Evolutionary conservation across 1,140 invertebrate genomes (phyloP).

Genomic region (Caenorhabditis tropicalis): DNA sequence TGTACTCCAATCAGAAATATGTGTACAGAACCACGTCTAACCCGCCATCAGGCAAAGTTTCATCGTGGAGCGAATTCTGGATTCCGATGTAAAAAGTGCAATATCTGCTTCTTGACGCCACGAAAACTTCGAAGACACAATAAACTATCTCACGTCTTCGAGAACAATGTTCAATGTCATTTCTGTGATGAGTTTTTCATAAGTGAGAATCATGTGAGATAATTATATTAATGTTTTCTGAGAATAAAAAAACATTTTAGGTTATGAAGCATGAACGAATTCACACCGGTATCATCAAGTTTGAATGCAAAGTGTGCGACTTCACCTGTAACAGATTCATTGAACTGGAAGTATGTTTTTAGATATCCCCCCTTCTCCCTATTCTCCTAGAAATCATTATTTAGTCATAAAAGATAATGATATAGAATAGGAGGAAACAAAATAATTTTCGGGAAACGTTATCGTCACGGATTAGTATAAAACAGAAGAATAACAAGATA

Average conservation of each 20-base stretch:
- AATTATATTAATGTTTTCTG: background rate
- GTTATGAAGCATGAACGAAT: constrained; percentile 64
- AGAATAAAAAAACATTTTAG: background rate
- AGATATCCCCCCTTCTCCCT: background rate
- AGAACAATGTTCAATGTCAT: constrained; percentile 71
- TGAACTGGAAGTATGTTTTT: constrained; percentile 67
- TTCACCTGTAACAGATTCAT: constrained; percentile 68
- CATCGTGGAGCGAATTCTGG: constrained; percentile 66
- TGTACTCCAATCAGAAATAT: constrained; percentile 69
- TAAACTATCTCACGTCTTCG: constrained; percentile 72
- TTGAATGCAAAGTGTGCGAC: constrained; percentile 72
- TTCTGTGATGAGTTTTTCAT: constrained; percentile 71
- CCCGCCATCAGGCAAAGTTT: constrained; percentile 66
- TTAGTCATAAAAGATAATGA: too few relatives aligned
- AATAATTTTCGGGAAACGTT: background rate
- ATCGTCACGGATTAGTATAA: background rate
- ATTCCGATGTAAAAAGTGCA: constrained; percentile 69
- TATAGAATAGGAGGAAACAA: background rate
- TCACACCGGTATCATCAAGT: constrained; percentile 72
- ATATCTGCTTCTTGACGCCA: constrained; percentile 69
- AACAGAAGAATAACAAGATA: background rate
- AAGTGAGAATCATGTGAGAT: constrained; percentile 65
- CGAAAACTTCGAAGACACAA: constrained; percentile 71
- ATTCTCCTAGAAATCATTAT: too few relatives aligned
- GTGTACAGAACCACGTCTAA: constrained; percentile 65